These are phyloP conservation scores for Pteruthius melanotis DNA, from an alignment of 2,113 vertebrate species.

Conservation along the genomic window DNA sequence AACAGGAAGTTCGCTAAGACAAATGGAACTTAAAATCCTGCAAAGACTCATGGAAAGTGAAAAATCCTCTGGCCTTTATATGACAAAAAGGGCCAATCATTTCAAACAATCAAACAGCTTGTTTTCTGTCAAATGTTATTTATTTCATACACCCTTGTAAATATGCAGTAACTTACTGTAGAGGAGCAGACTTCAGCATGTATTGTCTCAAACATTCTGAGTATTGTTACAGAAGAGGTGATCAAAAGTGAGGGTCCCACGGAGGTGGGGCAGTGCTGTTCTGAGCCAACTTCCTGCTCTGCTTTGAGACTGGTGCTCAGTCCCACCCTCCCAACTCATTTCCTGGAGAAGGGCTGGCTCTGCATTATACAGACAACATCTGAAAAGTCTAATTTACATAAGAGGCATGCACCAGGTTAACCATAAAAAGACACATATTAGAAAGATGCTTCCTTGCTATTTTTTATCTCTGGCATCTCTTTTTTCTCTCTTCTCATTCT, in stretches of 20 bases:
- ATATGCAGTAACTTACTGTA: neutral
- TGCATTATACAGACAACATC: rapidly evolving
- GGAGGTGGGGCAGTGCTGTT: neutral
- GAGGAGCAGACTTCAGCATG: neutral
- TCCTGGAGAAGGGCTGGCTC: neutral
- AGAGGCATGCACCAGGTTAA: rapidly evolving
- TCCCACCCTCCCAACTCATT: neutral
- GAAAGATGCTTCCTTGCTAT: neutral
- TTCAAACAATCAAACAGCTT: neutral
- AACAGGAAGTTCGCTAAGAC: neutral
- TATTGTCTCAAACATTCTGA: neutral
- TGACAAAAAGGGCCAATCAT: neutral
- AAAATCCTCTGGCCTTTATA: neutral
- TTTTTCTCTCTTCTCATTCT: neutral
- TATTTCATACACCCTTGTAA: neutral
- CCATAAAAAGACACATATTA: neutral
- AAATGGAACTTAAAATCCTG: neutral
- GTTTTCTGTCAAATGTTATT: neutral
- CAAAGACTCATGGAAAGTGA: neutral
- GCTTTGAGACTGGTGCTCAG: neutral
- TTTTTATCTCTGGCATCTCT: neutral
- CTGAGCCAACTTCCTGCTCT: neutral
- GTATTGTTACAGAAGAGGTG: neutral
- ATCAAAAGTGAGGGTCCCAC: neutral
- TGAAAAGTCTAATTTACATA: neutral